Base-by-base conservation (phyloP, 2,113 vertebrate species). In the Gallinago undulata region DNA sequence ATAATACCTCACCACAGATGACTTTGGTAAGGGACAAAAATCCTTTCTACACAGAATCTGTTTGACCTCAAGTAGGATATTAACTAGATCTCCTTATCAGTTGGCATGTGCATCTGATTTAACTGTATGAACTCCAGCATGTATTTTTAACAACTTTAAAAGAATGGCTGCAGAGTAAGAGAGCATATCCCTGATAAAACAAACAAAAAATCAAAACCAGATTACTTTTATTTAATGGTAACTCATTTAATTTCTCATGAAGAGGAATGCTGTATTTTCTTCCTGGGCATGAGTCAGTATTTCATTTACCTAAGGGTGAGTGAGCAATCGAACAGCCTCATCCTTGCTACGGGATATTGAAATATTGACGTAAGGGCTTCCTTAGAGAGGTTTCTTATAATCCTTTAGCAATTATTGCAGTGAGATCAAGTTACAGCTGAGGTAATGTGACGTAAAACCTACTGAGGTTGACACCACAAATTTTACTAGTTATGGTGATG, bases 21-120 rank as follows among this genome's bases (percentile, higher is more conserved):
- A 62, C 53, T 78, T 84, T 48, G 59, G 23, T 62, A 45, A 64
- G 47, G 68, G 60, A 70, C 30, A 56, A 56, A 85, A 84, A 74
- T 13, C 24, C 28, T 93, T 90, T 86, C 72, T 48, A 18, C 56
- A 74, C 23, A 86, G 33, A 90, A 64, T 90, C 67, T 88, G 48
- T 84, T 87, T 91, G 76, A 79, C 57, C 45, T 89, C 4, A 31
- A 84, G 94, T 93, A 87, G 90, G 68, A 67, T 47, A 96, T 94
- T 96, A 96, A 94, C 95, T 92, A 56, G 83, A 84, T 89, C 56
- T 80, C 59, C 68, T 93, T 93, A 90, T 95, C 90, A 92, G 76
- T 57, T 87, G 85, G 56, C 39, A 78, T 88, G 86, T 94, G 73
- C 35, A 80, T 89, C 81, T 88, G 33, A 59, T 31, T 92, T 95